Percentiles rank a stretch among this genome's conserved stretches.
Evolutionary conservation across 2,888 invertebrate species (phyloP).

Genomic region (Thera britannica): DNA sequence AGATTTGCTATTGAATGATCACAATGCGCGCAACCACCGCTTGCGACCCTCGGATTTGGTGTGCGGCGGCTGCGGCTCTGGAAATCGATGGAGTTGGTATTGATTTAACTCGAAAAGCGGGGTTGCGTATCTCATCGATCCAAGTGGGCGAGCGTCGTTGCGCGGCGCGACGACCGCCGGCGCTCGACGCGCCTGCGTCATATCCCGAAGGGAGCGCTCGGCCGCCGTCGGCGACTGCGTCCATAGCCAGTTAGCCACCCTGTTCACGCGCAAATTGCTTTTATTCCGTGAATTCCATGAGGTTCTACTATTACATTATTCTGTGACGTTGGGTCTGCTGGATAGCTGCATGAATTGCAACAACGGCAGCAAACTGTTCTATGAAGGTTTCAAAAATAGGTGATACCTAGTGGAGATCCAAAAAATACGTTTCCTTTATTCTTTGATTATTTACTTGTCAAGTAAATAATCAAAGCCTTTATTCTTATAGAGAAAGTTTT

Average conservation of each 20-base stretch:
- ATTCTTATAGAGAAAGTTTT: too few species aligned
- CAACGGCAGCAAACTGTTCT: background rate
- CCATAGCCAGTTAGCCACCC: conserved; percentile 54
- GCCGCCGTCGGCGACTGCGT: conserved; percentile 44
- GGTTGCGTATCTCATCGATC: conserved; percentile 91
- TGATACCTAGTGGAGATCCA: too few species aligned
- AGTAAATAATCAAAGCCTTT: too few species aligned
- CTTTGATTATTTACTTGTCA: too few species aligned
- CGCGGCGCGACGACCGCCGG: conserved; percentile 41
- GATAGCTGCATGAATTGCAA: background rate
- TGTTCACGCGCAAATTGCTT: conserved; percentile 77
- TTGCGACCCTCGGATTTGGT: conserved; percentile 77
- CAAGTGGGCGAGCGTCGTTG: conserved; percentile 64
- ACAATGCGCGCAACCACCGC: conserved; percentile 79
- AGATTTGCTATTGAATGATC: background rate
- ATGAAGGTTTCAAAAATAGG: too few species aligned
- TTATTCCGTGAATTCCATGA: conserved; percentile 32
- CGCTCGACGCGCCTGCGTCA: conserved; percentile 67
- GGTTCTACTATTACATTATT: too few species aligned
- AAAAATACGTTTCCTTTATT: too few species aligned
- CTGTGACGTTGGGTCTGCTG: background rate
- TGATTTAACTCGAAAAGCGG: conserved; percentile 88
- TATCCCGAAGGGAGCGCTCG: conserved; percentile 55
- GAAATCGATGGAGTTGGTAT: conserved; percentile 91
- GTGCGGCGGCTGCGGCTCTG: conserved; percentile 86